These are phyloP conservation scores for Limnephilus lunatus DNA, from an alignment of 2,888 invertebrate genomes.

Conservation along the genomic window DNA sequence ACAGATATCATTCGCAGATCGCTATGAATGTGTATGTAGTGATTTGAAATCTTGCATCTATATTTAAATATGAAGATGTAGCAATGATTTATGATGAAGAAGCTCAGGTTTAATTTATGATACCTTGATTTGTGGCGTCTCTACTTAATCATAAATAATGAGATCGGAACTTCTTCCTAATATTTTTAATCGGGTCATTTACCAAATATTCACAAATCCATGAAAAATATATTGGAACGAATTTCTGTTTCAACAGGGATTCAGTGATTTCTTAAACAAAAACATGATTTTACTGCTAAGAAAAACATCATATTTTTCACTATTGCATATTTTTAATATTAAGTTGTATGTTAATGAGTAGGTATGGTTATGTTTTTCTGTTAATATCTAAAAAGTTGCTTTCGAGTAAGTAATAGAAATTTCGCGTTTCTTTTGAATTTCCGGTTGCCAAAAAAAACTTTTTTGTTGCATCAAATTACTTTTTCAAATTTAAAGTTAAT, in stretches of 20 bases:
- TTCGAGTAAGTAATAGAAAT: too few relatives aligned
- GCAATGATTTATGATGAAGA: constrained; percentile 31
- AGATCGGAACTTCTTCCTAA: constrained; percentile 3
- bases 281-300: background rate
- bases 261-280: background rate
- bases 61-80: constrained; percentile 19
- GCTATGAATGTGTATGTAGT: background rate
- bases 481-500: too few relatives aligned
- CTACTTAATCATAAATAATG: constrained; percentile 48
- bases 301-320: background rate
- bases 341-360: too few relatives aligned
- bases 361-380: too few relatives aligned
- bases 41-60: background rate
- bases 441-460: too few relatives aligned
- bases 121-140: constrained; percentile 27
- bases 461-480: too few relatives aligned
- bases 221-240: background rate
- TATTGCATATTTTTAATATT: too few relatives aligned
- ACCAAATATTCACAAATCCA: background rate
- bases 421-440: too few relatives aligned
- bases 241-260: background rate
- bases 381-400: too few relatives aligned
- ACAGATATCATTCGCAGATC: background rate
- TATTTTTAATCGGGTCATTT: constrained; percentile 35
- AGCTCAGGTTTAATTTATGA: constrained; percentile 37